phyloP scores from a whole-genome alignment of 92 coral and sea anemone genomes.

The Parazoanthus darwini region DNA sequence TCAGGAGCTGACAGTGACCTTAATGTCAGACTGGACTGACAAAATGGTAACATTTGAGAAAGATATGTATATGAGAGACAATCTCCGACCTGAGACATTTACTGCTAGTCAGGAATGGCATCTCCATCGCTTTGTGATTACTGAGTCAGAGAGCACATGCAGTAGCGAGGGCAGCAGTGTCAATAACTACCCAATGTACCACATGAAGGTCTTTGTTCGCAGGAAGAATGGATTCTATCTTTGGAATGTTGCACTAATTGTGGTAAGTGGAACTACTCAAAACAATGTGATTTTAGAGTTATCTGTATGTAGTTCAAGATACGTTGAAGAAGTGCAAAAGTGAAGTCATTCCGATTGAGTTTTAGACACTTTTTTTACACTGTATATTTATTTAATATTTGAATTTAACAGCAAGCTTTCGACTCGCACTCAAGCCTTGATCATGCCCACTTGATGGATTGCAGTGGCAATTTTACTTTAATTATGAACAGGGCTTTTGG shows the following conservation, averaged over 20 bases:
- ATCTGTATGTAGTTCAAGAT: no score
- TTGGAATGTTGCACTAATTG: constrained; percentile 72
- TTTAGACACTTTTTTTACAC: no score
- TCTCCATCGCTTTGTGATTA: constrained; percentile 65
- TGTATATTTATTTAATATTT: no score
- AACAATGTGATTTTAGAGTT: no score
- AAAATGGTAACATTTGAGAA: constrained; percentile 55
- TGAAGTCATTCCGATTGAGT: no score
- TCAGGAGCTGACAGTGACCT: constrained; percentile 66
- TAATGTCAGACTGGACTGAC: constrained; percentile 85
- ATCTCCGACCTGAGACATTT: constrained; percentile 67
- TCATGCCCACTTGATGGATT: no score
- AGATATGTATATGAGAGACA: constrained; percentile 61
- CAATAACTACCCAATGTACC: constrained; percentile 73
- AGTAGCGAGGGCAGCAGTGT: constrained; percentile 66
- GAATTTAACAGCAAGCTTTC: no score
- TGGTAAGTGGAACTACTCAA: constrained; percentile 50
- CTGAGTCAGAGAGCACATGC: constrained; percentile 53
- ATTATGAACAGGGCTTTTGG: no score
- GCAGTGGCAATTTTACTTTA: no score
- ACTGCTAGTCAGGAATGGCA: constrained; percentile 73
- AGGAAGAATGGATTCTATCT: constrained; percentile 72
- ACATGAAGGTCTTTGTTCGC: constrained; percentile 60
- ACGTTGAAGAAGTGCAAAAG: no score
- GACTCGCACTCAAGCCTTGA: no score